Conservation (phyloP, 2,113 vertebrate genomes). For the Platycercus adscitus region DNA sequence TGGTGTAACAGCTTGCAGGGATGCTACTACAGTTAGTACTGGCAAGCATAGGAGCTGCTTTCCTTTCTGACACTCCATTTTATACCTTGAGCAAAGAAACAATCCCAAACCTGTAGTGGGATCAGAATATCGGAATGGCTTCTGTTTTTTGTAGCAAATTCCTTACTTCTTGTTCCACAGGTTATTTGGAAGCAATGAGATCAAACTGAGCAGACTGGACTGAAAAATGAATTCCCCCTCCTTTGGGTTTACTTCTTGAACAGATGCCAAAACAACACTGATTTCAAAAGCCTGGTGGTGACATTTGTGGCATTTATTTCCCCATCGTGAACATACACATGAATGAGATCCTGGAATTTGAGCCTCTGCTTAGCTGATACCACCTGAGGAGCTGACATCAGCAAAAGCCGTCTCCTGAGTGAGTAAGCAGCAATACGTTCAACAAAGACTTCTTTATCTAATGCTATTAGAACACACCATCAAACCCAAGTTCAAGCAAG, state of each 20-base stretch:
- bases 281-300: background rate
- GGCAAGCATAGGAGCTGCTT: background rate
- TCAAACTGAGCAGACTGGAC: background rate
- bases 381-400: background rate
- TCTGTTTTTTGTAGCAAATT: background rate
- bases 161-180: background rate
- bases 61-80: background rate
- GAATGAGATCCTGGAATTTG: background rate
- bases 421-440: background rate
- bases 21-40: background rate
- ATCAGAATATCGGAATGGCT: fast-evolving
- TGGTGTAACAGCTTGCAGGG: background rate
- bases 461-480: background rate
- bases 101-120: background rate
- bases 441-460: constrained; percentile 52
- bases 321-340: background rate
- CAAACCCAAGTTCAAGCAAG: background rate
- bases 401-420: background rate
- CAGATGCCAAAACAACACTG: background rate
- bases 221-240: background rate
- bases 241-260: background rate
- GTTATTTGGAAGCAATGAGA: background rate
- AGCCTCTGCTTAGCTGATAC: background rate
- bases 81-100: background rate
- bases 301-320: background rate